Conservation (phyloP, 2,113 vertebrate species). For the Cinclus mexicanus region DNA sequence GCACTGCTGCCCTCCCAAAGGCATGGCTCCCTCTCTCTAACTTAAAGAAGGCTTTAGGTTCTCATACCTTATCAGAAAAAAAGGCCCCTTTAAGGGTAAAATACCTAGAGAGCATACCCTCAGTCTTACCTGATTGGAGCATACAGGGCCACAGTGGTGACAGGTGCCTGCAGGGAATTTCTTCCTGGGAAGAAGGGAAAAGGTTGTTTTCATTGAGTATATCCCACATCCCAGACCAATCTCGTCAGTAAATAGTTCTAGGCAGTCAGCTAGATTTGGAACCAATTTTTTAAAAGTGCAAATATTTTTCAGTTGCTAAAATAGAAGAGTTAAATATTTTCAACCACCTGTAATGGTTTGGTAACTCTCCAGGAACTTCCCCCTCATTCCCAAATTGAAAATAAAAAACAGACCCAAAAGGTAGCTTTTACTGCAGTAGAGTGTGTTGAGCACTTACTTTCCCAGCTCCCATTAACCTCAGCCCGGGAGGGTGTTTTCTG, state of each 20-base stretch:
- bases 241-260: background rate
- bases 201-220: background rate
- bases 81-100: background rate
- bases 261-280: background rate
- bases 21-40: background rate
- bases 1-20: fast-evolving
- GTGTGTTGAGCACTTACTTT: background rate
- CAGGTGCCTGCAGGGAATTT: background rate
- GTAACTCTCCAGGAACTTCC: constrained; percentile 16
- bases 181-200: background rate
- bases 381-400: background rate
- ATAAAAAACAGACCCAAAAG: background rate
- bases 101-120: background rate
- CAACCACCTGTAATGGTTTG: constrained; percentile 34
- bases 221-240: background rate
- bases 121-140: background rate
- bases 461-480: background rate
- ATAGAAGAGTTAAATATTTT: constrained; percentile 43
- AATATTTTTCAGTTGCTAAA: constrained; percentile 11
- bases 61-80: background rate
- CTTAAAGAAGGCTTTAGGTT: background rate
- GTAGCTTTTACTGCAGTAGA: background rate
- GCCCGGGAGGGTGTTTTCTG: background rate
- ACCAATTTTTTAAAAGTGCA: background rate
- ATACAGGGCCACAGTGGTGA: fast-evolving